Evolutionary conservation across 2,113 vertebrate genomes (phyloP).

Genomic region (Lophotis ruficrista): DNA sequence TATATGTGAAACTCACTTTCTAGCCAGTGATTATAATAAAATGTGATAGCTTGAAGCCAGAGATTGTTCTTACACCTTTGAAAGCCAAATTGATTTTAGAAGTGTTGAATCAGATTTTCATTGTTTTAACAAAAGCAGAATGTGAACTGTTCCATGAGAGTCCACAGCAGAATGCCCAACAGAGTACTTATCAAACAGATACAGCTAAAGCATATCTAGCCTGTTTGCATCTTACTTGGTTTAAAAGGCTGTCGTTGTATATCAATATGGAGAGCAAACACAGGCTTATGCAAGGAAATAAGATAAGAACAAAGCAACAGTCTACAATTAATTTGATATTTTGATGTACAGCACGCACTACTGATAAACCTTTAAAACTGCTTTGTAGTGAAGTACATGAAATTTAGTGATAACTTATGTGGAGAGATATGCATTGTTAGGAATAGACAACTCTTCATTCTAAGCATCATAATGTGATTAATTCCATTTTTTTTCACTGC

Average conservation of each 20-base stretch:
- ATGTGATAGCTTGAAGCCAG: not conserved
- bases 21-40: not conserved
- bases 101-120: not conserved
- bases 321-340: not conserved
- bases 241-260: not conserved
- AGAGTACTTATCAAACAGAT: not conserved
- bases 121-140: not conserved
- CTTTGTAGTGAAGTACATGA: not conserved
- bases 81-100: not conserved
- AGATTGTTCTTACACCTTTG: not conserved
- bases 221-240: not conserved
- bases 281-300: not conserved
- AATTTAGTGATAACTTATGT: not conserved
- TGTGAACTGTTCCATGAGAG: not conserved
- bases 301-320: not conserved
- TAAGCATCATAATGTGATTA: not conserved
- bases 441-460: not conserved
- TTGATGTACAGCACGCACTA: not conserved
- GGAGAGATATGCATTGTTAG: not conserved
- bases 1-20: not conserved
- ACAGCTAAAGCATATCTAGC: not conserved
- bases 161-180: not conserved
- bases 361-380: not conserved
- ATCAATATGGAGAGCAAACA: not conserved
- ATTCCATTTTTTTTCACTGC: not conserved